Evolutionary conservation across 2,888 invertebrate genomes (phyloP).

Genomic region (Callinectes sapidus): DNA sequence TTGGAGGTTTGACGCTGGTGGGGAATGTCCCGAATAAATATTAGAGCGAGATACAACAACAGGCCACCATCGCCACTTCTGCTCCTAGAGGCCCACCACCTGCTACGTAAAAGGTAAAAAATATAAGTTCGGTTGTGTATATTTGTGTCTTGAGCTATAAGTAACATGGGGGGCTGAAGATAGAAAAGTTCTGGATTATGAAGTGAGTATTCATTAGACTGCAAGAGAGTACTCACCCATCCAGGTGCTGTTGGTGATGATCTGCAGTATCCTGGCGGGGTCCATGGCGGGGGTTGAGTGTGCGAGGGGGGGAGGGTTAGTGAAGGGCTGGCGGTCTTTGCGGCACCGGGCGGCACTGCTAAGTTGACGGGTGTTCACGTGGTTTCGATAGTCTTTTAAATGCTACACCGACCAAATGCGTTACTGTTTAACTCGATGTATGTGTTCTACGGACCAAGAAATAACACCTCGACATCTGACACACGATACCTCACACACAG

Average conservation of each 20-base stretch:
- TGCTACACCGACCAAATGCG: neutral
- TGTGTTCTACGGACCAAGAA: neutral
- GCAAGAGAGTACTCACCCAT: constrained; percentile 38
- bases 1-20: too few species aligned
- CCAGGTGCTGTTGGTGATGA: constrained; percentile 48
- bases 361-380: neutral
- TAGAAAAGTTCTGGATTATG: too few species aligned
- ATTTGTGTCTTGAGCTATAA: neutral
- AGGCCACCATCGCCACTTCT: too few species aligned
- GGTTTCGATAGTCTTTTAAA: too few species aligned
- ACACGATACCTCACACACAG: neutral
- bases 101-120: too few species aligned
- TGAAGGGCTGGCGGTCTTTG: neutral
- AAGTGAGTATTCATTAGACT: too few species aligned
- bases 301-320: too few species aligned
- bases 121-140: too few species aligned
- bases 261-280: constrained; percentile 44
- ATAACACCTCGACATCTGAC: neutral
- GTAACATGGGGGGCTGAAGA: too few species aligned
- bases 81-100: too few species aligned
- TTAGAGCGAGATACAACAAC: too few species aligned
- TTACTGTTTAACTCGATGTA: neutral
- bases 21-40: too few species aligned
- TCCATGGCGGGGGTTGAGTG: neutral
- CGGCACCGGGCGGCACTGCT: neutral